phyloP scores from a whole-genome alignment of 2,888 invertebrate species.

The Synanthedon andrenaeformis region DNA sequence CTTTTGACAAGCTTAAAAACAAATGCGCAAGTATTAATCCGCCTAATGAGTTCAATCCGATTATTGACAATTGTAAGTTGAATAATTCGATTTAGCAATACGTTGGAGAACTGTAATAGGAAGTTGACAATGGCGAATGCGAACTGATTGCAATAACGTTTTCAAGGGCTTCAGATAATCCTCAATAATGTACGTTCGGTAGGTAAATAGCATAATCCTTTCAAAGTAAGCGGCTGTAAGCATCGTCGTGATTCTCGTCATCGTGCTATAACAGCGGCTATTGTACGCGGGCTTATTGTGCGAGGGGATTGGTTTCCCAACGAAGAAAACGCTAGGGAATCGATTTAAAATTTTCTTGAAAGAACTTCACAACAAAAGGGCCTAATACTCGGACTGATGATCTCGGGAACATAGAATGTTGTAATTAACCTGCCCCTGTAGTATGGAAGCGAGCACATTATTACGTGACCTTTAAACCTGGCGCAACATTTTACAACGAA shows the following conservation, averaged over 20 bases:
- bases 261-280: constrained; percentile 43
- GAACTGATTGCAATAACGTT: background rate
- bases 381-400: constrained; percentile 46
- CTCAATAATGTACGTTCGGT: constrained; percentile 7
- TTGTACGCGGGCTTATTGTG: constrained; percentile 60
- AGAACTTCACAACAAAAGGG: constrained; percentile 51
- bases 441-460: constrained; percentile 2
- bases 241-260: constrained; percentile 45
- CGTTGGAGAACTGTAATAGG: too few species aligned
- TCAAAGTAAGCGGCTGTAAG: constrained; percentile 36
- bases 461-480: background rate
- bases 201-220: constrained; percentile 55
- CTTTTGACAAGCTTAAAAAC: too few species aligned
- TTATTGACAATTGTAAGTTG: too few species aligned
- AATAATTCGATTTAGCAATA: too few species aligned
- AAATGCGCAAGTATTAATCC: too few species aligned
- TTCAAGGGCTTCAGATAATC: background rate
- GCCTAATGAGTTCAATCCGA: too few species aligned
- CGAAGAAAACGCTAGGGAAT: constrained; percentile 55
- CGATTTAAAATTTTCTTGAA: constrained; percentile 63
- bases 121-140: too few species aligned
- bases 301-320: constrained; percentile 55
- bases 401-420: constrained; percentile 32
- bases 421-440: constrained; percentile 20
- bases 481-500: too few species aligned